Evolutionary conservation across 2,113 vertebrate genomes (phyloP).

Genomic region (Ammodytes marinus): DNA sequence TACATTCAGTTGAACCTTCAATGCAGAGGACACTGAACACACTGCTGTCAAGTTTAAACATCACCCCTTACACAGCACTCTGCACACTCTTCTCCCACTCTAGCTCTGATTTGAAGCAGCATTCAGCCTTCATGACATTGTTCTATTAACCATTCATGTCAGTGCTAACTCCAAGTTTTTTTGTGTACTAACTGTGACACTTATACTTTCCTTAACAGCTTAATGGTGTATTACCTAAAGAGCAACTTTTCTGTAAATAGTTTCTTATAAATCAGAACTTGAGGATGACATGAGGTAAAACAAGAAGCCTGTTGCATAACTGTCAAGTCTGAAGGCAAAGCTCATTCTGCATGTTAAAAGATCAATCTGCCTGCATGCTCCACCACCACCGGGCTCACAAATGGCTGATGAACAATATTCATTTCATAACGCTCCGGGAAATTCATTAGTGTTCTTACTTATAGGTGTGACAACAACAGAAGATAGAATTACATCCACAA

Average conservation of each 20-base stretch:
- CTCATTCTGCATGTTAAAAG: constrained; percentile 20
- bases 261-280: background rate
- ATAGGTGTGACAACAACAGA: constrained; percentile 28
- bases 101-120: background rate
- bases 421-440: background rate
- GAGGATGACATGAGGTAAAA: background rate
- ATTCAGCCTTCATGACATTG: background rate
- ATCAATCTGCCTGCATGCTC: background rate
- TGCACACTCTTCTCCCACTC: background rate
- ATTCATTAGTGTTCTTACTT: constrained; percentile 23
- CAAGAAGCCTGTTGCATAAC: background rate
- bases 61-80: background rate
- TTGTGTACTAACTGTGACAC: constrained; percentile 13
- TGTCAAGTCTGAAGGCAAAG: background rate
- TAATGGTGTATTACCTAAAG: background rate
- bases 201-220: background rate
- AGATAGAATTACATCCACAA: constrained; percentile 1
- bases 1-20: background rate
- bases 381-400: background rate
- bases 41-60: background rate
- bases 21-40: background rate
- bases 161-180: background rate
- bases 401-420: background rate
- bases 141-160: background rate
- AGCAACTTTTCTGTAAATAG: background rate